A percentile compares a stretch with the other conserved stretches of the same genome.
Conservation (phyloP, 2,797 vertebrate genomes). For the Margarornis squamiger region DNA sequence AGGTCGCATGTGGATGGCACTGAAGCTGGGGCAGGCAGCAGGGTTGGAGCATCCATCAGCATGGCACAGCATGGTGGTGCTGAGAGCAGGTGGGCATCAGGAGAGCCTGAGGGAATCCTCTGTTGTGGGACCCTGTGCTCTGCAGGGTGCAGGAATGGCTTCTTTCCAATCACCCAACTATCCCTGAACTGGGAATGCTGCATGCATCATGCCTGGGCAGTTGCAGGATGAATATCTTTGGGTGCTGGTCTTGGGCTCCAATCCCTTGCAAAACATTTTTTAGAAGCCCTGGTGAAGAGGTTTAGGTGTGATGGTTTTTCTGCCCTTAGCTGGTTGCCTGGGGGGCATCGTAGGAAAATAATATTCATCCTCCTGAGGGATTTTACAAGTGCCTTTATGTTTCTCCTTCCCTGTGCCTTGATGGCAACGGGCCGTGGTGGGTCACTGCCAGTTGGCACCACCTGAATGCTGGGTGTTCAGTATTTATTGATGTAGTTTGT, state of each 20-base stretch:
- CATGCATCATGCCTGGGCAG: rapidly evolving
- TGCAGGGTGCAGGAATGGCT: neutral
- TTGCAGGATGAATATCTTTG: neutral
- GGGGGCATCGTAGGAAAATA: neutral
- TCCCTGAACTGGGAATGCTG: neutral
- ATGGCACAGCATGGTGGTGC: neutral
- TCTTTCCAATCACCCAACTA: neutral
- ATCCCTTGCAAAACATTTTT: neutral
- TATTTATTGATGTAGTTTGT: slow-evolving; percentile 2
- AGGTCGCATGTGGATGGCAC: neutral
- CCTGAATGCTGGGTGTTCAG: neutral
- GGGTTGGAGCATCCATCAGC: neutral
- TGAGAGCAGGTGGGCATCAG: neutral
- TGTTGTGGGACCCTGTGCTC: neutral
- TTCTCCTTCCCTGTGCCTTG: neutral
- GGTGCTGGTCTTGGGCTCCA: neutral
- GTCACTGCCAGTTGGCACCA: neutral
- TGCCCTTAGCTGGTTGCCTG: neutral
- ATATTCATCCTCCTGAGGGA: neutral
- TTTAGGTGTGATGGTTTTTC: neutral
- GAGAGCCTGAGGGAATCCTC: neutral
- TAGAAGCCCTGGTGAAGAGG: neutral
- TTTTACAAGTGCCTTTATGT: neutral
- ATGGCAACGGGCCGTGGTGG: neutral
- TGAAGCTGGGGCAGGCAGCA: neutral